Conservation (phyloP, 2,113 vertebrate genomes). For the Ovis aries region ARS-UI_Ramb_v3.0 NC_056069.1:61806501-61807000, state of each 20-base stretch:
- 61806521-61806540: too few species aligned
- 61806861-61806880: background rate
- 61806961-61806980: background rate
- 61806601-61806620: background rate
- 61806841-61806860: too few species aligned
- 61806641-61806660: background rate
- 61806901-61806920: background rate
- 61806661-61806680: background rate
- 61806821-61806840: background rate
- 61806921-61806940: background rate
- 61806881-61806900: background rate
- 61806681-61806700: background rate
- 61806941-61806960: background rate
- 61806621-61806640: background rate
- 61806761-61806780: background rate
- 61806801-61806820: background rate
- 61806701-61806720: background rate
- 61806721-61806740: background rate
- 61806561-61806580: background rate
- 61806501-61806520: background rate
- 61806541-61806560: background rate
- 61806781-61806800: background rate
- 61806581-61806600: background rate
- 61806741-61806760: background rate
- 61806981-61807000: fast-evolving